These are phyloP conservation scores for Rhinichthys klamathensis DNA, from an alignment of 2,113 vertebrate species.

Conservation along the genomic window DNA sequence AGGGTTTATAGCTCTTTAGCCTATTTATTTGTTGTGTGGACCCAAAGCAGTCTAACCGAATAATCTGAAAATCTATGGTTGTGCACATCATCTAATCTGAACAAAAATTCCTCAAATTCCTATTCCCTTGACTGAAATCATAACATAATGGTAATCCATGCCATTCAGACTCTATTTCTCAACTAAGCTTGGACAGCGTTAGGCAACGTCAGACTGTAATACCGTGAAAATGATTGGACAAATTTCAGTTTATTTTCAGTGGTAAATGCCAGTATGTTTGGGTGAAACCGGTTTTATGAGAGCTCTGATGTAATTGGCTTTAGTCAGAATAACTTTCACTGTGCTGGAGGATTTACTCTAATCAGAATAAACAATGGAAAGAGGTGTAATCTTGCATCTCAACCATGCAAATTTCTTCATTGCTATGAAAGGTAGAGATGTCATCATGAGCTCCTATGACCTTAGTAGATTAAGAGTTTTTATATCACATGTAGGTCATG, in stretches of 20 bases:
- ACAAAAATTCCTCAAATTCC: not conserved
- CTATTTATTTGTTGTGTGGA: not conserved
- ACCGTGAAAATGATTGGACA: not conserved
- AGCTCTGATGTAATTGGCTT: slow-evolving; percentile 1
- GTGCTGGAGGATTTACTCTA: not conserved
- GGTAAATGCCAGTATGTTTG: not conserved
- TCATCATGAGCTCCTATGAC: not conserved
- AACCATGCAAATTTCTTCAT: not conserved
- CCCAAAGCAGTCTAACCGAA: not conserved
- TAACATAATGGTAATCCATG: not conserved
- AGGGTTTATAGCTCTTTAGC: no score
- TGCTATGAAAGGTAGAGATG: not conserved
- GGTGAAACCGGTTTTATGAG: not conserved
- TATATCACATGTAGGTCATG: not conserved
- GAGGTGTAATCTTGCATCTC: not conserved
- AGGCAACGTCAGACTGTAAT: not conserved
- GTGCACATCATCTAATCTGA: not conserved
- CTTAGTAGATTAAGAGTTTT: not conserved
- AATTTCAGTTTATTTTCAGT: not conserved
- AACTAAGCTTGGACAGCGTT: not conserved
- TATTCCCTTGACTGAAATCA: not conserved
- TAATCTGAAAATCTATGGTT: not conserved
- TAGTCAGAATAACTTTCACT: not conserved
- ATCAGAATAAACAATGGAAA: not conserved
- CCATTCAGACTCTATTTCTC: not conserved